Conservation (phyloP, 2,888 invertebrate genomes). For the Thecophora atra region DNA sequence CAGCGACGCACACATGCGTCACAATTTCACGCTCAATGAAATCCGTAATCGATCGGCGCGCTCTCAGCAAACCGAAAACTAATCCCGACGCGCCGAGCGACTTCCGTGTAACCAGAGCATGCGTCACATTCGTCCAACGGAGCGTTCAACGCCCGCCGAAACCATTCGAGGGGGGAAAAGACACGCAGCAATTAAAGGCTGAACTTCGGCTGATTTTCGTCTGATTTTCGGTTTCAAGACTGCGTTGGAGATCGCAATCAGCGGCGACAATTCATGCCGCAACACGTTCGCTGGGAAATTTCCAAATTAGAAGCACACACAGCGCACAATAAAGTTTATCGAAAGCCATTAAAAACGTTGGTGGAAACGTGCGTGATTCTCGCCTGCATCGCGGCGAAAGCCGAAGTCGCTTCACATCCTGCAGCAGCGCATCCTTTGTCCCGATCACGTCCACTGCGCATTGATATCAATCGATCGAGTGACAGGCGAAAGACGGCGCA, state of each 20-base stretch:
- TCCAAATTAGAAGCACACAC: neutral
- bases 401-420: neutral
- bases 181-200: neutral
- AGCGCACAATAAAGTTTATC: neutral
- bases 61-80: constrained; percentile 16
- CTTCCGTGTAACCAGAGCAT: constrained; percentile 50
- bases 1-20: constrained; percentile 56
- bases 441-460: constrained; percentile 48
- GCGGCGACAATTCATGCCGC: constrained; percentile 19
- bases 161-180: too few relatives aligned
- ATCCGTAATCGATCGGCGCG: constrained; percentile 60
- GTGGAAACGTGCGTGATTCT: neutral
- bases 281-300: constrained; percentile 17
- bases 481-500: neutral
- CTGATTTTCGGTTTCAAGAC: neutral
- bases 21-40: constrained; percentile 65
- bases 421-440: constrained; percentile 44
- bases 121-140: constrained; percentile 45
- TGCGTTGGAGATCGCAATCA: neutral
- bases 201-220: neutral
- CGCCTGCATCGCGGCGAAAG: neutral
- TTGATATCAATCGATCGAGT: constrained; percentile 49
- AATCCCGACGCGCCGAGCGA: constrained; percentile 13
- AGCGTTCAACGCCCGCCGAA: constrained; percentile 41
- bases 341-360: neutral